Percentiles rank a stretch among this genome's conserved stretches.
Conservation (phyloP, 2,113 vertebrate species). For the Callospermophilus lateralis region DNA sequence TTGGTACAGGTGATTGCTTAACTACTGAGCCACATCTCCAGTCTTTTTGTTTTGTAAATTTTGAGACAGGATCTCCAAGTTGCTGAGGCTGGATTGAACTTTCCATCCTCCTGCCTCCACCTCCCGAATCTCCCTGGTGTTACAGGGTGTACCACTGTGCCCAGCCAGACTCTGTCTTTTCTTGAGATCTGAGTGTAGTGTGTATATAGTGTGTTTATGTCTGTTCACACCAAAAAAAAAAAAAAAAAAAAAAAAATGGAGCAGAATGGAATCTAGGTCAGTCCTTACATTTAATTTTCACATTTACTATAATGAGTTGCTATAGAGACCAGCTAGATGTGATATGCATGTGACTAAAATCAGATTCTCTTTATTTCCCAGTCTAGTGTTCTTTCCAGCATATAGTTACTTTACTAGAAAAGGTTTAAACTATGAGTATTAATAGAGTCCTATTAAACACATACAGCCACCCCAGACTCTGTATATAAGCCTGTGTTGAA, state of each 20-base stretch:
- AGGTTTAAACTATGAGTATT: not conserved
- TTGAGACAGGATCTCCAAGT: no score
- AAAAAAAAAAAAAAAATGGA: not conserved
- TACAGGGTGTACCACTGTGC: no score
- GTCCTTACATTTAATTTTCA: not conserved
- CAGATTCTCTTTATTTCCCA: not conserved
- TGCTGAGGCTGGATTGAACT: no score
- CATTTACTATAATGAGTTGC: not conserved
- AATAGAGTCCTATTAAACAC: not conserved
- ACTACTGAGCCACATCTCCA: no score
- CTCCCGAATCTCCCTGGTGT: no score
- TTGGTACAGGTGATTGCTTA: no score
- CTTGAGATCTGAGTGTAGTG: not conserved
- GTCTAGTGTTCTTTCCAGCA: not conserved
- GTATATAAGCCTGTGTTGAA: not conserved
- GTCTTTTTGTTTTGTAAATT: no score
- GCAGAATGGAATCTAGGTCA: not conserved
- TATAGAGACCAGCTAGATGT: not conserved
- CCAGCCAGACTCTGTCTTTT: not conserved
- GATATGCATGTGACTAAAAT: not conserved
- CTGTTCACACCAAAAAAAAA: not conserved
- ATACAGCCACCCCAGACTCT: not conserved
- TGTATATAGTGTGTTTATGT: not conserved
- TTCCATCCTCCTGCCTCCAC: no score
- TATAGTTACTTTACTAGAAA: not conserved